These are phyloP conservation scores for Nesoenas mayeri DNA, from an alignment of 2,113 vertebrate genomes.

Conservation along the genomic window DNA sequence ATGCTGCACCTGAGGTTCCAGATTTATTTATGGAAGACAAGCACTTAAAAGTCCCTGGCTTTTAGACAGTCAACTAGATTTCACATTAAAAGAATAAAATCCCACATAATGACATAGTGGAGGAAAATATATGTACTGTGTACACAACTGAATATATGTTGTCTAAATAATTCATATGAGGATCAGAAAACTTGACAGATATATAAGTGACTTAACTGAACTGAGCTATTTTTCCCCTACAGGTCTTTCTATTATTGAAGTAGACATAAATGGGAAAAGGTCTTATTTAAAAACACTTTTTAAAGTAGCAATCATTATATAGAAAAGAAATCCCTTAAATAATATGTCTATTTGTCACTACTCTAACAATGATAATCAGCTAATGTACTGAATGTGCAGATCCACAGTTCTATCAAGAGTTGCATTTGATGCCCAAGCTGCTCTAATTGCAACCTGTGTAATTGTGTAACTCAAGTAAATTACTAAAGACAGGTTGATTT, in stretches of 20 bases:
- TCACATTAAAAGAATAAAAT: background rate
- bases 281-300: background rate
- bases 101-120: background rate
- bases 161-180: background rate
- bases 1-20: background rate
- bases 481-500: slow-evolving; percentile 66
- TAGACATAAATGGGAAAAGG: background rate
- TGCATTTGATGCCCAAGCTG: background rate
- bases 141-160: background rate
- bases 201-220: background rate
- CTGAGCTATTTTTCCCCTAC: background rate
- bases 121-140: background rate
- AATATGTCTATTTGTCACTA: background rate
- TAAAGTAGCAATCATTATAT: background rate
- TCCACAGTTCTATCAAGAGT: background rate
- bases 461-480: slow-evolving; percentile 63
- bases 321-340: background rate
- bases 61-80: background rate
- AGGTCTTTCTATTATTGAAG: background rate
- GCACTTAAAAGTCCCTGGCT: background rate
- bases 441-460: slow-evolving; percentile 63
- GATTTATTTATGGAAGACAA: background rate
- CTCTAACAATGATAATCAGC: background rate
- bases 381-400: background rate
- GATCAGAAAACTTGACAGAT: background rate